Percentiles rank a stretch among this genome's conserved stretches.
These are phyloP conservation scores for Hyposoter didymator DNA, from an alignment of 2,888 invertebrate species.

Conservation along the genomic window DNA sequence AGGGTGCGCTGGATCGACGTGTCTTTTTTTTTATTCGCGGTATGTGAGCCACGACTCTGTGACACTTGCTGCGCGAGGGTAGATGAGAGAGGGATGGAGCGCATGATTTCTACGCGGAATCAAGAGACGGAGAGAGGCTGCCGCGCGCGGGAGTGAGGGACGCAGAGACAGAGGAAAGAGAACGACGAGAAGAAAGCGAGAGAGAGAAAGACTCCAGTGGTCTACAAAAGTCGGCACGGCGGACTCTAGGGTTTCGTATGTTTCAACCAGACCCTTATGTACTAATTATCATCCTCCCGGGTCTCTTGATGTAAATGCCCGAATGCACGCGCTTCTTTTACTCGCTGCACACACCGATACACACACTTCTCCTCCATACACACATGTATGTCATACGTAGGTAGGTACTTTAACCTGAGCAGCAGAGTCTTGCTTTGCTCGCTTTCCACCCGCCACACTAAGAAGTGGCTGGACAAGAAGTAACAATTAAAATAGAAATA, in stretches of 20 bases:
- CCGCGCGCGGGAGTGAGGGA: constrained; percentile 31
- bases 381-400: constrained; percentile 36
- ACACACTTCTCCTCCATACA: background rate
- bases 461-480: constrained; percentile 25
- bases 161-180: constrained; percentile 51
- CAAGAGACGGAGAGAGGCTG: constrained; percentile 49
- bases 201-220: constrained; percentile 74
- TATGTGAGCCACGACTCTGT: constrained; percentile 55
- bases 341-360: constrained; percentile 14
- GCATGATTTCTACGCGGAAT: constrained; percentile 33
- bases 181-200: constrained; percentile 38
- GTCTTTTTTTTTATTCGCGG: constrained; percentile 58
- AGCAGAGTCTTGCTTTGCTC: constrained; percentile 43
- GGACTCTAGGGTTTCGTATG: constrained; percentile 79
- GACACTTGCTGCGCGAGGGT: constrained; percentile 61
- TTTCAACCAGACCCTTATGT: constrained; percentile 79
- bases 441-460: constrained; percentile 11
- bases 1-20: constrained; percentile 53
- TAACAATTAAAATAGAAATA: constrained; percentile 40
- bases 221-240: constrained; percentile 81
- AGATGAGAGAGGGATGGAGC: constrained; percentile 35
- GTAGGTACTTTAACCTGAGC: constrained; percentile 50
- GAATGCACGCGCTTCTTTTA: constrained; percentile 75
- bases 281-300: constrained; percentile 83
- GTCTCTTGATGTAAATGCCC: constrained; percentile 81